These are phyloP conservation scores for Morbakka virulenta DNA, from an alignment of 30 jellyfish, hydroid and myxozoan species.

Conservation along the genomic window DNA sequence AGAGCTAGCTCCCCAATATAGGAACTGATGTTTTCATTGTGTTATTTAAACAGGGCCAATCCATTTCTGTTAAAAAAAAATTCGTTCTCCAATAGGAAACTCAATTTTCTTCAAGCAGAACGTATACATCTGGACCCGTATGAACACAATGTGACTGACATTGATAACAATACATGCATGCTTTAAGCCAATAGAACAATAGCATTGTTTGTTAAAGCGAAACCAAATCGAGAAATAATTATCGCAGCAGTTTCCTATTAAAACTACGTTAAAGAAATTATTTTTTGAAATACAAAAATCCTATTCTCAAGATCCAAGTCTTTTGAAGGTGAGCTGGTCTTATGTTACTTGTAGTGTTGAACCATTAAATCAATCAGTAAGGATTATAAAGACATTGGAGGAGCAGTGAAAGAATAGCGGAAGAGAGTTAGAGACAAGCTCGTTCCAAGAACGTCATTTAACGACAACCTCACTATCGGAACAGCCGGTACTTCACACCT, in stretches of 20 bases:
- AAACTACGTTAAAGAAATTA: neutral
- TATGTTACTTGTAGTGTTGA: no score
- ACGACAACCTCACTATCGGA: neutral
- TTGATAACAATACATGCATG: neutral
- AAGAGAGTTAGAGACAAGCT: neutral
- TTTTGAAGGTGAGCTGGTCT: neutral
- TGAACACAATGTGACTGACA: neutral
- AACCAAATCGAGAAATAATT: neutral
- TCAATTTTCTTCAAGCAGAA: neutral
- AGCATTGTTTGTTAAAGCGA: neutral
- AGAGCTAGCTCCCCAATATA: neutral
- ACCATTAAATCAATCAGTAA: no score
- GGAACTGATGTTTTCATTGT: neutral
- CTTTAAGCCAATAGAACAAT: neutral
- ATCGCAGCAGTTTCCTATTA: neutral
- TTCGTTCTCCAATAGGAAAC: neutral
- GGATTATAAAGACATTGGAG: no score
- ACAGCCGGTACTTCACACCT: neutral
- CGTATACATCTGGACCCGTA: neutral
- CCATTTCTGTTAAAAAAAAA: neutral
- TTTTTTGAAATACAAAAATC: neutral
- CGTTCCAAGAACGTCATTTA: neutral
- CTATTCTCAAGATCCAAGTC: neutral
- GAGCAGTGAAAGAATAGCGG: neutral
- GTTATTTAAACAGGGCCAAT: neutral